Evolutionary conservation across 2,797 vertebrate species (phyloP).

Genomic region (Protonibea diacanthus): DNA sequence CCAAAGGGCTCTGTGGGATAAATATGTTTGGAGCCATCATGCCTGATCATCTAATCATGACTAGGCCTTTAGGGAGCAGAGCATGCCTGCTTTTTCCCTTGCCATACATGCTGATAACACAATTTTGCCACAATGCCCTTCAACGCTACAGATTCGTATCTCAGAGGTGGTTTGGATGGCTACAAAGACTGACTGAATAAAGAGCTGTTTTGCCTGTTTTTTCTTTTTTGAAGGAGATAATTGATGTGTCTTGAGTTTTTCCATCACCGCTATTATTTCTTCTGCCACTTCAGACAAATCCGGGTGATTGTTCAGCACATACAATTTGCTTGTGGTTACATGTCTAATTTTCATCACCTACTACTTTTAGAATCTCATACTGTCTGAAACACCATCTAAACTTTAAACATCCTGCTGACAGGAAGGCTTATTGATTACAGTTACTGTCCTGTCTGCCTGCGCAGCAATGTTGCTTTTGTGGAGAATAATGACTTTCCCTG

Average conservation of each 20-base stretch:
- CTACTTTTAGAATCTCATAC: background rate
- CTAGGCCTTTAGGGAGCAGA: constrained; percentile 62
- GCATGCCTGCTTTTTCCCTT: constrained; percentile 21
- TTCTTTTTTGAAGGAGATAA: constrained; percentile 36
- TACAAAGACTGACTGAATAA: constrained; percentile 34
- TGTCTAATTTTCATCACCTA: background rate
- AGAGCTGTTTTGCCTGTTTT: constrained; percentile 48
- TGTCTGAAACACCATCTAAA: background rate
- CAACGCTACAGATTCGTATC: constrained; percentile 60
- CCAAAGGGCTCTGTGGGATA: constrained; percentile 57
- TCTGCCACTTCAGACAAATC: background rate
- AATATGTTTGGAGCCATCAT: constrained; percentile 76
- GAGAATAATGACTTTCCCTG: background rate
- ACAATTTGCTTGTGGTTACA: background rate
- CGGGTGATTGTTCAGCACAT: background rate
- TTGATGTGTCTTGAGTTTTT: constrained; percentile 41
- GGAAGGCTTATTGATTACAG: constrained; percentile 16
- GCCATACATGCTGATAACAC: constrained; percentile 69
- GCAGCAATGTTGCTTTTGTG: background rate
- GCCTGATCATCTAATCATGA: constrained; percentile 76
- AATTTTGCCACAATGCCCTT: constrained; percentile 66
- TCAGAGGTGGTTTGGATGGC: constrained; percentile 35
- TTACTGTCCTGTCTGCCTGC: background rate
- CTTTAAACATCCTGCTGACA: background rate
- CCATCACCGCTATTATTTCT: constrained; percentile 20